Evolutionary conservation across 1,140 invertebrate species (phyloP), one percentile per base, ranked within the genome.

Genomic region (Protaetia brevitarsis): DNA sequence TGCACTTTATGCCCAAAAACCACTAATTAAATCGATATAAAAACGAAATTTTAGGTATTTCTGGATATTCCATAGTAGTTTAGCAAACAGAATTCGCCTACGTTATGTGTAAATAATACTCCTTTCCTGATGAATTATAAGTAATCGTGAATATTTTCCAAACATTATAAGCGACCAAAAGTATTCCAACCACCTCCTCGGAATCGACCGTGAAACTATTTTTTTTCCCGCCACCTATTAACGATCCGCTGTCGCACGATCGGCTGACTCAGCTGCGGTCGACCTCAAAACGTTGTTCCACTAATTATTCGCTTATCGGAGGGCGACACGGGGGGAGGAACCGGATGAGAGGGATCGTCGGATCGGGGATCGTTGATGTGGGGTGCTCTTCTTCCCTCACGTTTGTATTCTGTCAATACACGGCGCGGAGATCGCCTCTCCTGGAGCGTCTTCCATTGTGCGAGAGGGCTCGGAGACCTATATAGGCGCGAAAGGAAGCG

Each of bases 211-310:
- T 5, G 5, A 6, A 34, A 1, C 2, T 34, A 34, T 34, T 34
- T 34, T 34, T 34, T 34, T n/a, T 34, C 31, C 31, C 31, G 8
- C 13, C 13, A 11, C 13, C 31, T n/a, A 34, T 34, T 36, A 36
- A 51, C 41, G 41, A 51, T 51, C 41, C 8, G n/a, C 19, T 11
- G 31, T 5, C 41, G n/a, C 26, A 5, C 41, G 16, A 19, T 51
- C 41, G 19, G 41, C 41, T 51, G 41, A 51, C 41, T 51, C 41
- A 51, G 41, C 41, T 16, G 41, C 41, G 41, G 41, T 51, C 41
- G 41, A 51, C 41, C 41, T 51, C n/a, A 51, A 51, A 51, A 51
- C 41, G 41, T 51, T 51, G 41, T 51, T 51, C 41, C 26, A 51
- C 41, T 51, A 51, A 51, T 51, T 51, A 51, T 51, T 51, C 41